Evolutionary conservation across 2,113 vertebrate genomes (phyloP).

Genomic region (Vidua macroura): DNA sequence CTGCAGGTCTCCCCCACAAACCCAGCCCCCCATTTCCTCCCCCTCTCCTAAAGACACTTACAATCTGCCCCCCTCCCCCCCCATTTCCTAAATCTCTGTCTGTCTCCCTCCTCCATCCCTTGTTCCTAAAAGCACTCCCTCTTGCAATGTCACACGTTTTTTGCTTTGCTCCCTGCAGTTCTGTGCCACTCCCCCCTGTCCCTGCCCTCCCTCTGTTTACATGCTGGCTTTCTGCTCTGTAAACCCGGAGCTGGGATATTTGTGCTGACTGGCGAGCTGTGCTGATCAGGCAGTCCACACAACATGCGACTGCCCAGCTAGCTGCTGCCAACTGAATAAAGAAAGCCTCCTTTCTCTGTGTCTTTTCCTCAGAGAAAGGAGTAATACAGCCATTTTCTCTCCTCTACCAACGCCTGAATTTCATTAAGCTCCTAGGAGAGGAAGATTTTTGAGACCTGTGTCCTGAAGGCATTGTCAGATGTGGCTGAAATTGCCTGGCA

Average conservation of each 20-base stretch:
- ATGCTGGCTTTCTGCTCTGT: not conserved
- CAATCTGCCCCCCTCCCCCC: fast-evolving
- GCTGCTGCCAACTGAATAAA: not conserved
- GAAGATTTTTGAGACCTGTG: conserved; percentile 13
- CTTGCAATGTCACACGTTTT: fast-evolving
- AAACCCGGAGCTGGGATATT: fast-evolving
- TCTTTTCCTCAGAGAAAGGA: conserved; percentile 2
- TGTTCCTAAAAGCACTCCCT: not conserved
- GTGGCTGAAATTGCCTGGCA: conserved; percentile 6
- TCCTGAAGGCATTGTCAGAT: conserved; percentile 30
- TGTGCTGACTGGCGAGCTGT: not conserved
- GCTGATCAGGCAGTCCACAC: not conserved
- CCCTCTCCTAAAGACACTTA: not conserved
- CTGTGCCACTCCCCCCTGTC: not conserved
- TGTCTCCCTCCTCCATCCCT: not conserved
- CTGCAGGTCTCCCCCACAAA: not conserved
- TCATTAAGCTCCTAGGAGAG: conserved; percentile 15
- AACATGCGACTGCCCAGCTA: not conserved
- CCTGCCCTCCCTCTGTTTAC: not conserved
- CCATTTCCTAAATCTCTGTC: not conserved
- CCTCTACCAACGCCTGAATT: not conserved
- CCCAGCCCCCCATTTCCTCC: not conserved
- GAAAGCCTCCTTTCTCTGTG: not conserved
- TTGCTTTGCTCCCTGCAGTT: not conserved
- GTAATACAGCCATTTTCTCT: not conserved